Evolutionary conservation across 2,888 invertebrate genomes (phyloP).

Genomic region (Plebejus anna): DNA sequence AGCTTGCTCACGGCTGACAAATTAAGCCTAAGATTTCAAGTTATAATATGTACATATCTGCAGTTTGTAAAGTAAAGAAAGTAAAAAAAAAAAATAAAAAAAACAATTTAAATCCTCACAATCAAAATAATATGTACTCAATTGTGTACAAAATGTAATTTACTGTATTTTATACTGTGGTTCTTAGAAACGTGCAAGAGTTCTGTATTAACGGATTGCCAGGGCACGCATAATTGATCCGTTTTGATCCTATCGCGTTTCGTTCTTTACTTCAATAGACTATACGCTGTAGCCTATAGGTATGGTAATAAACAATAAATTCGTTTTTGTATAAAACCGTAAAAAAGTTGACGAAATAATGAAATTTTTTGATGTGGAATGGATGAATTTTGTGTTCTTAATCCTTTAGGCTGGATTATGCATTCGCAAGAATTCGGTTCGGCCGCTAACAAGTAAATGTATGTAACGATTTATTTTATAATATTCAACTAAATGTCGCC

Average conservation of each 20-base stretch:
- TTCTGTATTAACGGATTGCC: neutral
- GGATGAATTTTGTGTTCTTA: neutral
- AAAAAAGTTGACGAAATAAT: neutral
- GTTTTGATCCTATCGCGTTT: conserved; percentile 2
- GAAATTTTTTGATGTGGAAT: neutral
- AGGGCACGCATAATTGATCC: conserved; percentile 2
- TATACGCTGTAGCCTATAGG: neutral
- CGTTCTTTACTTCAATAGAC: neutral
- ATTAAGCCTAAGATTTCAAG: too few species aligned
- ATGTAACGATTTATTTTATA: too few species aligned
- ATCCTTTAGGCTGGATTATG: neutral
- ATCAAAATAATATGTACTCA: too few species aligned
- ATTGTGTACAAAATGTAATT: neutral
- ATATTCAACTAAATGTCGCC: too few species aligned
- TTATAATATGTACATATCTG: too few species aligned
- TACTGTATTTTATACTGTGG: neutral
- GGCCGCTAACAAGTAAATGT: too few species aligned
- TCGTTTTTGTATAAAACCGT: neutral
- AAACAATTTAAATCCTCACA: too few species aligned
- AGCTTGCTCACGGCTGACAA: neutral
- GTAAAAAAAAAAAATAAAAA: too few species aligned
- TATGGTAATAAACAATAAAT: neutral
- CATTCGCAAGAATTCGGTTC: too few species aligned
- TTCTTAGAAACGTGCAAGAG: neutral
- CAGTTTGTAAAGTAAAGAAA: too few species aligned